phyloP scores from a whole-genome alignment of 2,888 invertebrate species.

The Brachylomia viminalis region DNA sequence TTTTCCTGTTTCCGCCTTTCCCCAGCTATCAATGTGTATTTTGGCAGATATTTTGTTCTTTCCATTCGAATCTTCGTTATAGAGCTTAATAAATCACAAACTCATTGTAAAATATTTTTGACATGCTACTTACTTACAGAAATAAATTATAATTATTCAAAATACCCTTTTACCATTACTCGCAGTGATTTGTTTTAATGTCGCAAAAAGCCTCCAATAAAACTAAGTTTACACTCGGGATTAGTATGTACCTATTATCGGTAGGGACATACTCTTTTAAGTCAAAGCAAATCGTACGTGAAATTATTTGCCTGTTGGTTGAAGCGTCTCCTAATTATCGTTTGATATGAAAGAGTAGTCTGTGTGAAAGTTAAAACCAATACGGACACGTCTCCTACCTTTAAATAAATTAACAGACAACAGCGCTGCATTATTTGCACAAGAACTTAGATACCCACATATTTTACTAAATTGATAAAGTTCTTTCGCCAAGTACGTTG shows the following conservation, averaged over 20 bases:
- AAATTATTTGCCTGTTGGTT: background rate
- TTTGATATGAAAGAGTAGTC: background rate
- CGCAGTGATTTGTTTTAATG: background rate
- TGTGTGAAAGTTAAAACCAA: conserved; percentile 13
- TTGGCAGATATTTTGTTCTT: background rate
- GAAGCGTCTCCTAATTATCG: background rate
- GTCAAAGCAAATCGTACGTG: background rate
- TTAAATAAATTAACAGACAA: conserved; percentile 27
- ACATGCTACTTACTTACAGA: background rate
- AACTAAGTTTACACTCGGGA: background rate
- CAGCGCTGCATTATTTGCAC: conserved; percentile 29
- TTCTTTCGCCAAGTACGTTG: conserved; percentile 26
- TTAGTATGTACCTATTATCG: background rate
- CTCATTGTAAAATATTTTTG: background rate
- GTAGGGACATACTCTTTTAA: background rate
- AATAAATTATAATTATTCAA: background rate
- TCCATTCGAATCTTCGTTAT: background rate
- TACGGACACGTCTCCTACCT: background rate
- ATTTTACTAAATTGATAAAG: conserved; percentile 56
- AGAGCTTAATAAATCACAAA: background rate
- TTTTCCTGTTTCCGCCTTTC: conserved; percentile 12
- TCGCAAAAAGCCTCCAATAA: background rate
- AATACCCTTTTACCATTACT: background rate
- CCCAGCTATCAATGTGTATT: background rate
- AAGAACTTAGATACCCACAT: conserved; percentile 19